A percentile compares a stretch with the other conserved stretches of the same genome.
These are phyloP conservation scores for Poicephalus gulielmi DNA, from an alignment of 2,113 vertebrate genomes.

Conservation along the genomic window DNA sequence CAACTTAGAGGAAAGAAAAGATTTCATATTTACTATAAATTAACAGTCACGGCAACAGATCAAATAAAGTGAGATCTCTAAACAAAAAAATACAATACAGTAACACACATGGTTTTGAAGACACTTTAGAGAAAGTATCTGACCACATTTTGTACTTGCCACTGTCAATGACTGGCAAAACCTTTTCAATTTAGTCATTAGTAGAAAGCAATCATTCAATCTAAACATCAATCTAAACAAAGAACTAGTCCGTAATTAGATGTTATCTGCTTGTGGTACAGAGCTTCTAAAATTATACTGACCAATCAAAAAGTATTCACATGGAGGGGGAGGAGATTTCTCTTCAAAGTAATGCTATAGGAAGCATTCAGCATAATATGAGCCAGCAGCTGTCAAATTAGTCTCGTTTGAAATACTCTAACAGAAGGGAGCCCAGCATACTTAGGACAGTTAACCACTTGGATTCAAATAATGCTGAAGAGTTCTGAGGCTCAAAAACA, in stretches of 20 bases:
- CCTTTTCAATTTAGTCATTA: neutral
- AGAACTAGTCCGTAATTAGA: constrained; percentile 15
- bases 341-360: constrained; percentile 19
- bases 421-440: constrained; percentile 76
- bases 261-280: constrained; percentile 9
- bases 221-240: constrained; percentile 40
- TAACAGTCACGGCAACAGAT: neutral
- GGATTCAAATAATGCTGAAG: constrained; percentile 55
- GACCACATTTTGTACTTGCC: neutral
- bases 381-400: constrained; percentile 76
- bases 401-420: constrained; percentile 80
- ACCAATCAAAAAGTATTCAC: constrained; percentile 40
- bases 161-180: neutral
- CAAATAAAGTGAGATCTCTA: neutral
- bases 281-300: constrained; percentile 34
- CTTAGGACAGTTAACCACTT: constrained; percentile 76
- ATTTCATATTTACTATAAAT: neutral
- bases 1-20: neutral
- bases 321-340: neutral
- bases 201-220: constrained; percentile 9
- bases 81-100: neutral
- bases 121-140: neutral
- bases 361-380: constrained; percentile 71
- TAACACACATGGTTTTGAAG: neutral
- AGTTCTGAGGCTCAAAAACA: constrained; percentile 28